Percentiles rank a stretch among this genome's conserved stretches.
Conservation (phyloP, 2,888 invertebrate species). For the Amblyjoppa fuscipennis region DNA sequence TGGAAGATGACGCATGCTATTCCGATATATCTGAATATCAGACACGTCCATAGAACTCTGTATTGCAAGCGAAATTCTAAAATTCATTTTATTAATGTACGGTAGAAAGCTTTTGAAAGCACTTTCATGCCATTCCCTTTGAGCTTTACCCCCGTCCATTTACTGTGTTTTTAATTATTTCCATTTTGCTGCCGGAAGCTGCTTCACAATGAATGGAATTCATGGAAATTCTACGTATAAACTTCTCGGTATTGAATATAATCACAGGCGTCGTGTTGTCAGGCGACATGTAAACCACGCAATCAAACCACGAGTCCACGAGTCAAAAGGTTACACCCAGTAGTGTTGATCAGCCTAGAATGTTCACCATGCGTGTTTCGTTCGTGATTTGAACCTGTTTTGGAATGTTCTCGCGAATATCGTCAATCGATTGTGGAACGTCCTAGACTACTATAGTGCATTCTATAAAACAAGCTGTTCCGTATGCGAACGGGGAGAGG, state of each 20-base stretch:
- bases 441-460: conserved; percentile 23
- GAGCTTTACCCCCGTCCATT: neutral
- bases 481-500: conserved; percentile 25
- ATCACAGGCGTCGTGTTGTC: neutral
- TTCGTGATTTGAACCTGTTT: neutral
- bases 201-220: neutral
- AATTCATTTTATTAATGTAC: neutral
- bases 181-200: neutral
- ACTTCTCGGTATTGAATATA: neutral
- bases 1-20: neutral
- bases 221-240: neutral
- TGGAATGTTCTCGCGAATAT: conserved; percentile 7
- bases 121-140: neutral
- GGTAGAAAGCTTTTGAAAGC: neutral
- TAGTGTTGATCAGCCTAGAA: conserved; percentile 3
- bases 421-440: conserved; percentile 15
- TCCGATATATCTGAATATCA: neutral
- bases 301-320: no score
- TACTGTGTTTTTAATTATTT: neutral
- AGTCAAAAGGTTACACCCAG: no score
- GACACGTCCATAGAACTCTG: neutral
- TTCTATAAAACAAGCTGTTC: conserved; percentile 14
- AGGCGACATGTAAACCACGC: neutral
- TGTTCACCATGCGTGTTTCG: neutral
- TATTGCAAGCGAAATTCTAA: neutral